Percentiles rank a stretch among this genome's conserved stretches.
These are phyloP conservation scores for Tetranychus truncatus DNA, from an alignment of 2,888 invertebrate genomes.

Conservation along the genomic window DNA sequence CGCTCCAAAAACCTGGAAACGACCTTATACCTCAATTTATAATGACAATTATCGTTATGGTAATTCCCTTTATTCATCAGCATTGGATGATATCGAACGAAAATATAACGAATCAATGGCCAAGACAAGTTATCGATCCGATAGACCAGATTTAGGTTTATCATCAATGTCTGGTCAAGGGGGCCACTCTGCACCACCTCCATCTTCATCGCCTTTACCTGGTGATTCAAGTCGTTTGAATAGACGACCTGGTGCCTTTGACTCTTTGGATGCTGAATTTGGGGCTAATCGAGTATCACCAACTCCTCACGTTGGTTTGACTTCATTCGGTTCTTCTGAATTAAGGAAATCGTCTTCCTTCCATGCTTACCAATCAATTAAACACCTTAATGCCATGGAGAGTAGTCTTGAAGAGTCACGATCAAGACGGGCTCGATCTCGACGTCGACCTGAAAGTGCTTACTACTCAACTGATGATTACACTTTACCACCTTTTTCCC, in stretches of 20 bases:
- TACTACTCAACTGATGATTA: slow-evolving; percentile 3
- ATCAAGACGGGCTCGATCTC: slow-evolving; percentile 10
- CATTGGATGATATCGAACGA: slow-evolving; percentile 26
- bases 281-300: slow-evolving; percentile 3
- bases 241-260: not conserved
- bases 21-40: slow-evolving; percentile 27
- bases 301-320: not conserved
- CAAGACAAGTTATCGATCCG: slow-evolving; percentile 24
- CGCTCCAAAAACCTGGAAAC: slow-evolving; percentile 24
- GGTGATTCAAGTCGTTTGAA: not conserved
- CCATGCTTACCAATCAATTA: slow-evolving; percentile 14
- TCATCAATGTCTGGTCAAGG: slow-evolving; percentile 19
- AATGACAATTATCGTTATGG: slow-evolving; percentile 28
- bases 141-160: slow-evolving; percentile 25
- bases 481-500: not conserved
- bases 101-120: slow-evolving; percentile 25
- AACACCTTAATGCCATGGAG: slow-evolving; percentile 13
- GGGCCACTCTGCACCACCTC: slow-evolving; percentile 18
- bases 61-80: slow-evolving; percentile 26
- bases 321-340: not conserved
- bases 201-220: slow-evolving; percentile 3
- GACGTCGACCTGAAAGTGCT: slow-evolving; percentile 9
- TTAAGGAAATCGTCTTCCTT: slow-evolving; percentile 15
- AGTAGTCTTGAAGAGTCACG: not conserved
- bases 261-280: not conserved